These are phyloP conservation scores for Malurus alboscapulatus DNA, from an alignment of 2,113 vertebrate genomes.

Conservation along the genomic window DNA sequence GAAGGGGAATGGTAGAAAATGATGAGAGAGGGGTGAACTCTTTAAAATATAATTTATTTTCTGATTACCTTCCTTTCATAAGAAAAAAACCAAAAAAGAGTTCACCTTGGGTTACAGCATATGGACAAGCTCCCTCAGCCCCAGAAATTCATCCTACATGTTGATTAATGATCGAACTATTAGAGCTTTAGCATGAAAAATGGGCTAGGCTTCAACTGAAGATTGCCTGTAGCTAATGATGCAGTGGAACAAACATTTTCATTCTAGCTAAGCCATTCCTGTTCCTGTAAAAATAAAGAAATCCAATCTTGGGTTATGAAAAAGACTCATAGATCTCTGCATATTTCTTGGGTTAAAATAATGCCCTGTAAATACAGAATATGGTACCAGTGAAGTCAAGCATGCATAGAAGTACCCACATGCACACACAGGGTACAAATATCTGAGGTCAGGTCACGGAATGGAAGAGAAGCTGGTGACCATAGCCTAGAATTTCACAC, in stretches of 20 bases:
- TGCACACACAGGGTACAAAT: not conserved
- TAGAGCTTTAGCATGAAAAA: slow-evolving; percentile 40
- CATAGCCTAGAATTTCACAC: not conserved
- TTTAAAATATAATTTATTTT: slow-evolving; percentile 30
- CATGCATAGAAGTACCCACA: not conserved
- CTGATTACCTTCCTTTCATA: slow-evolving; percentile 31
- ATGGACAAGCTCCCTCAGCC: slow-evolving; percentile 17
- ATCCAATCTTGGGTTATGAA: slow-evolving; percentile 1
- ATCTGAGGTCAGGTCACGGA: not conserved
- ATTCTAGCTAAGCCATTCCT: slow-evolving; percentile 48
- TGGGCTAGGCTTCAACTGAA: slow-evolving; percentile 19
- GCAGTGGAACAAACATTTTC: slow-evolving; percentile 44
- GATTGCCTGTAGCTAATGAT: slow-evolving; percentile 44
- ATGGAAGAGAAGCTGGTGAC: not conserved
- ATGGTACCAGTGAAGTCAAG: not conserved
- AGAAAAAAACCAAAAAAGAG: not conserved
- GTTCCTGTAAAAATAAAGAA: slow-evolving; percentile 57
- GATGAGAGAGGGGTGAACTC: slow-evolving; percentile 1
- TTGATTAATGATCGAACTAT: slow-evolving; percentile 42
- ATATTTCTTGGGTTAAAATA: not conserved
- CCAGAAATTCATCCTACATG: slow-evolving; percentile 1
- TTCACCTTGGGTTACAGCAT: slow-evolving; percentile 35
- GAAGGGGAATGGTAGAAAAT: not conserved
- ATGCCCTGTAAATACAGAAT: not conserved
- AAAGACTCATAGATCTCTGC: not conserved